Evolutionary conservation across 2,888 invertebrate genomes (phyloP).

Genomic region (Eupithecia pulchellata): DNA sequence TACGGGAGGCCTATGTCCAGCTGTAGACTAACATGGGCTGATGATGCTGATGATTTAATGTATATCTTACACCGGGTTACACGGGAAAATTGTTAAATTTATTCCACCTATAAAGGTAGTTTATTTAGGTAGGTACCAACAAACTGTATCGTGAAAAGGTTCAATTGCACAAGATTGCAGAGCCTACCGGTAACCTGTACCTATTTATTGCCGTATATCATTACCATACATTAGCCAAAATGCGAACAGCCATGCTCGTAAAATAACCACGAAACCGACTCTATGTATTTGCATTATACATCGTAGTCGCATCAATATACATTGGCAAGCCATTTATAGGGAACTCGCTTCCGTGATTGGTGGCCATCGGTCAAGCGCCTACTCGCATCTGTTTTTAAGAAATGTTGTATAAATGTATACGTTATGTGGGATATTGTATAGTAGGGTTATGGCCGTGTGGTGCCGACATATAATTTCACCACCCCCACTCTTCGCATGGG

Average conservation of each 20-base stretch:
- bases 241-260: constrained; percentile 39
- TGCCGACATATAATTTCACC: too few species aligned
- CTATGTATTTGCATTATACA: constrained; percentile 56
- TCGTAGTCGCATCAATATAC: constrained; percentile 49
- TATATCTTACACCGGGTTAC: too few species aligned
- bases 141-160: constrained; percentile 6
- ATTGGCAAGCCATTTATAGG: constrained; percentile 8
- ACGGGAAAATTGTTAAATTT: too few species aligned
- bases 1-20: too few species aligned
- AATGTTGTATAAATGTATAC: not conserved
- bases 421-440: too few species aligned
- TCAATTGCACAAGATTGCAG: constrained; percentile 40
- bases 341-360: not conserved
- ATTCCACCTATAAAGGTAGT: too few species aligned
- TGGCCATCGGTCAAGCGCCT: not conserved
- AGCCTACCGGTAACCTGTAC: constrained; percentile 38
- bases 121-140: not conserved
- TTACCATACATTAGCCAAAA: constrained; percentile 44
- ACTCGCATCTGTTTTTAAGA: not conserved
- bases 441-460: too few species aligned
- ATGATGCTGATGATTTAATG: too few species aligned
- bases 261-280: constrained; percentile 46
- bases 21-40: too few species aligned
- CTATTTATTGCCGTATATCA: constrained; percentile 39
- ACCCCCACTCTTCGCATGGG: too few species aligned